Base-by-base conservation (phyloP, 2,888 invertebrate genomes). In the Epistrophe eligans region DNA sequence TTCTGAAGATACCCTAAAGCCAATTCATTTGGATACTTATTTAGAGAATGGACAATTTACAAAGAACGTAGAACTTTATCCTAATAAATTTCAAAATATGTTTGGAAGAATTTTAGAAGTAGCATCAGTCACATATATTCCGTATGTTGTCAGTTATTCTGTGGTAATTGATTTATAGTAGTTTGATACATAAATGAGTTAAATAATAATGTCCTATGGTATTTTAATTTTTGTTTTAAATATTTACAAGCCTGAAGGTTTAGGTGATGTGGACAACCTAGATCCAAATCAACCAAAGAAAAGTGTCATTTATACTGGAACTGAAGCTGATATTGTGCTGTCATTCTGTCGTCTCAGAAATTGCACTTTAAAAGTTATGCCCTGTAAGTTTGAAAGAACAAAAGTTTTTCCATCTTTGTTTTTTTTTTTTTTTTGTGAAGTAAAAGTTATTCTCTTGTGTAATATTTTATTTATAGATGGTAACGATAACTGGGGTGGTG, bases 131-230 rank as follows among this genome's bases (percentile, higher is more conserved):
- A 92, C 92, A 89, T 92, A 92, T 90, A 90, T 91, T 83, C 92
- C 92, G 88, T 92, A 92, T 90, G 90, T 91, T 88, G 90, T 91
- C 90, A 91, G 91, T 91, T 90, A 91, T 91, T 91, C 91, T 90
- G 92, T 91, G 92, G 92, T 92, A 91, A 15, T 43, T 43, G 13
- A 40, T 40, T 5, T 11, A 40, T 40, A 13, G 38, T 2, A 11
- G 11, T 24, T 24, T 24, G 24, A 40, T 40, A 13, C 11, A 40
- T 13, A 13, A 5, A 3, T 50, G 17, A 50, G 19, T 9, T 3
- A 19, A 10, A 24, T 3, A 24, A 24, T 24, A 24, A 2, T 2
- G 24, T 24, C 24, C 3, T 24, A 24, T 24, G 3, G 24, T 2
- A 24, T 24, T 24, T 24, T n/a, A n/a, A n/a, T n/a, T n/a, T n/a